Evolutionary conservation across 2,797 vertebrate genomes (phyloP), one percentile per base, ranked within the genome.

Genomic region (Urosaurus nigricauda): DNA sequence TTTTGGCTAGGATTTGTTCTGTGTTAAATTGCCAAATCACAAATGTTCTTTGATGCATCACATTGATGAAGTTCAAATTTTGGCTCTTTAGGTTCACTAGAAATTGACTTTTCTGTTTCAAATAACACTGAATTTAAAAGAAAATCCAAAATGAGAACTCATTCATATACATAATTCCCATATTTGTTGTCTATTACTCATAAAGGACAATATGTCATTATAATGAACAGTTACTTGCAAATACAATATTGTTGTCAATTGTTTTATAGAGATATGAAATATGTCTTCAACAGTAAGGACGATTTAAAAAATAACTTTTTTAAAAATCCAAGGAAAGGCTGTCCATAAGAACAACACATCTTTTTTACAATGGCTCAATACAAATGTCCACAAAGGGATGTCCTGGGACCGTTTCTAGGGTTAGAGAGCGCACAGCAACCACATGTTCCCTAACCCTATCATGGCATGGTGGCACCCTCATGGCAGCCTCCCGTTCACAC

Each of bases 11-110:
- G 14, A 19, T 94, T 89, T 3, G 0, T 0, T 0, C 24, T 21
- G 86, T 37, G 29, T 91, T 94, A 90, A 53, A 40, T 68, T 29
- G 92, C 91, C 1, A 88, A 4, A 77, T 63, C 79, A 32, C 37
- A 77, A 68, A 87, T 86, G 87, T 13, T 4, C 32, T 93, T 43
- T 79, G 75, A 86, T 56, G 21, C 17, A 60, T 19, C 56, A 2
- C 56, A 51, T 26, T 79, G 29, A 73, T 85, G 75, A 83, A 87
- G 74, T 88, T 90, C 87, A 87, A 87, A n/a, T 90, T 89, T 11
- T 80, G 68, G 8, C 13, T 89, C 7, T 85, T 47, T 60, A 87
- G 40, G 3, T 65, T 86, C 73, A 87, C 24, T 71, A 56, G 35
- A 71, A 88, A 77, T 84, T 26, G 63, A 32, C 26, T 13, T 51